Conservation (phyloP, 2,888 invertebrate genomes). For the Euplexia lucipara region DNA sequence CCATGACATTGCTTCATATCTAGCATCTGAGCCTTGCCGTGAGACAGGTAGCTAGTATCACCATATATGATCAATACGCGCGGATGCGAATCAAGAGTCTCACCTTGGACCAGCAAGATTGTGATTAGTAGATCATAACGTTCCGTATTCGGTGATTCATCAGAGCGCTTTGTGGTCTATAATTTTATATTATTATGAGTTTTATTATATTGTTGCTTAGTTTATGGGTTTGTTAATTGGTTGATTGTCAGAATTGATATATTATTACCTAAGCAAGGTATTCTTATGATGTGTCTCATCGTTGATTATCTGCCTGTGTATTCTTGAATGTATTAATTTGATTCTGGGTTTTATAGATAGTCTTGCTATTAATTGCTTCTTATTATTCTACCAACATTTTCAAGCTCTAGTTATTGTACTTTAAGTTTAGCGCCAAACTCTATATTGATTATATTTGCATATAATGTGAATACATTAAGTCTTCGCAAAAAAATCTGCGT, state of each 20-base stretch:
- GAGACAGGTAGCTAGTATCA: conserved; percentile 65
- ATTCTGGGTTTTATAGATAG: not conserved
- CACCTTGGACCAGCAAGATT: conserved; percentile 59
- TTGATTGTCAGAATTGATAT: conserved; percentile 42
- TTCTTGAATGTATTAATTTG: not conserved
- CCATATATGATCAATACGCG: conserved; percentile 65
- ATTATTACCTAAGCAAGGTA: conserved; percentile 4
- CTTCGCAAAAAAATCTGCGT: too few relatives aligned
- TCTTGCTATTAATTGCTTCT: not conserved
- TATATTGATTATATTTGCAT: too few relatives aligned
- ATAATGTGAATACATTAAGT: too few relatives aligned
- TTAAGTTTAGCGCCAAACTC: too few relatives aligned
- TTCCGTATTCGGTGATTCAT: conserved; percentile 64
- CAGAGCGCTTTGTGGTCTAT: conserved; percentile 18
- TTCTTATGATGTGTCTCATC: conserved; percentile 6
- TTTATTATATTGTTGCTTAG: conserved; percentile 32
- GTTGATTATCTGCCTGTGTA: not conserved
- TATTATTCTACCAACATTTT: not conserved
- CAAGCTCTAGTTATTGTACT: too few relatives aligned
- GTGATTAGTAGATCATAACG: conserved; percentile 65
- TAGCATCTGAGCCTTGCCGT: conserved; percentile 62
- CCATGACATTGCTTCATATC: conserved; percentile 68
- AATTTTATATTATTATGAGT: conserved; percentile 37
- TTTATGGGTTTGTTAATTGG: conserved; percentile 32
- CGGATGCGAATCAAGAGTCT: conserved; percentile 56